A percentile compares a stretch with the other conserved stretches of the same genome.
phyloP scores from a whole-genome alignment of 2,113 vertebrate genomes.

The Lophochroa leadbeateri region DNA sequence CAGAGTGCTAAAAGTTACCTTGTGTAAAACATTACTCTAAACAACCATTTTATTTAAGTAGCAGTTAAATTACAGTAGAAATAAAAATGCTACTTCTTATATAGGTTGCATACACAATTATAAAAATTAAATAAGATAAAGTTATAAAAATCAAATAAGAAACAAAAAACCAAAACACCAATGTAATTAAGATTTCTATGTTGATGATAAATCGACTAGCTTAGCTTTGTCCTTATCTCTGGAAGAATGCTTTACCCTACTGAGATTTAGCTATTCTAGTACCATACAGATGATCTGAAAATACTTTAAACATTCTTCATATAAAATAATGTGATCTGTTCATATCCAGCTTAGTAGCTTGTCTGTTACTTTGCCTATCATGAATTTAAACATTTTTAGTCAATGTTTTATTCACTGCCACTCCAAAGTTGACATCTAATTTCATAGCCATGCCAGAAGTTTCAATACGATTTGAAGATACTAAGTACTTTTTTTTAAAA shows the following conservation, averaged over 20 bases:
- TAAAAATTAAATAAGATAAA: background rate
- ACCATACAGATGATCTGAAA: background rate
- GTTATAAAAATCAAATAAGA: background rate
- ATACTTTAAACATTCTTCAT: background rate
- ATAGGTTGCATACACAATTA: background rate
- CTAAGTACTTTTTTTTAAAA: background rate
- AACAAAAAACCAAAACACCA: background rate
- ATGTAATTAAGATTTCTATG: background rate
- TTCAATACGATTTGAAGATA: background rate
- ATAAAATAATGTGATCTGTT: background rate
- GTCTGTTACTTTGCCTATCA: background rate
- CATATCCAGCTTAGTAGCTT: background rate
- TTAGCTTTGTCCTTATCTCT: background rate
- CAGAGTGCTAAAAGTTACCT: background rate
- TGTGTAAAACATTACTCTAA: background rate
- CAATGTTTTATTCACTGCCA: background rate
- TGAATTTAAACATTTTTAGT: background rate
- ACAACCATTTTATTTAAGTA: background rate
- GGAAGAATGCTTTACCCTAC: background rate
- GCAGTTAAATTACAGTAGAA: background rate
- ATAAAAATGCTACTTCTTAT: background rate
- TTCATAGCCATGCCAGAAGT: background rate
- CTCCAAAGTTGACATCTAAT: background rate
- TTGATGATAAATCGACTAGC: background rate
- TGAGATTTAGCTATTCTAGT: background rate